Percentiles rank a stretch among this genome's conserved stretches.
Conservation (phyloP, 92 coral and sea anemone genomes). For the Nematostella vectensis region DNA sequence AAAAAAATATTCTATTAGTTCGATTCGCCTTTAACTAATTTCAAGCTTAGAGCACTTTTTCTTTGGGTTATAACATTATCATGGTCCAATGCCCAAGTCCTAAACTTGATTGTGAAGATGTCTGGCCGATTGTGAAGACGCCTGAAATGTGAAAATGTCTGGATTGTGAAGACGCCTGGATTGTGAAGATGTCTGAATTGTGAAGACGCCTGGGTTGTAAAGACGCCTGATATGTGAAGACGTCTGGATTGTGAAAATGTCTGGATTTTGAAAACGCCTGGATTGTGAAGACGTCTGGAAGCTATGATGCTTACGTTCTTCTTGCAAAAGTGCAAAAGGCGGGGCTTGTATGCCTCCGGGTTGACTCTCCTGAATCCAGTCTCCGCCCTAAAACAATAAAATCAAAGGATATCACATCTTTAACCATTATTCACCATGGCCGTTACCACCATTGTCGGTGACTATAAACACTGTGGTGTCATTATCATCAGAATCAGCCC, state of each 20-base stretch:
- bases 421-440: background rate
- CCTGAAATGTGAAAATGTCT: background rate
- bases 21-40: too few species aligned
- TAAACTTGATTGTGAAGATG: background rate
- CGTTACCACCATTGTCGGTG: background rate
- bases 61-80: too few species aligned
- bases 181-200: background rate
- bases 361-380: slow-evolving; percentile 77
- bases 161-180: background rate
- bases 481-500: background rate
- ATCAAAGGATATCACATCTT: background rate
- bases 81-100: too few species aligned
- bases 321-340: slow-evolving; percentile 65
- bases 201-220: background rate
- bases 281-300: background rate
- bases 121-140: background rate
- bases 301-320: background rate
- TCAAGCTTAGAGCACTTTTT: too few species aligned
- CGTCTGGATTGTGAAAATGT: background rate
- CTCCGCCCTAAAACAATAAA: slow-evolving; percentile 51
- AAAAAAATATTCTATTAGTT: too few species aligned
- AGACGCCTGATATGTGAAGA: too few species aligned
- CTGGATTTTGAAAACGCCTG: background rate
- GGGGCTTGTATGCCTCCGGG: slow-evolving; percentile 64
- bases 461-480: too few species aligned